Evolutionary conservation across 2,888 invertebrate genomes (phyloP), one percentile per base, ranked within the genome.

Genomic region (Adelognathus sp.): DNA sequence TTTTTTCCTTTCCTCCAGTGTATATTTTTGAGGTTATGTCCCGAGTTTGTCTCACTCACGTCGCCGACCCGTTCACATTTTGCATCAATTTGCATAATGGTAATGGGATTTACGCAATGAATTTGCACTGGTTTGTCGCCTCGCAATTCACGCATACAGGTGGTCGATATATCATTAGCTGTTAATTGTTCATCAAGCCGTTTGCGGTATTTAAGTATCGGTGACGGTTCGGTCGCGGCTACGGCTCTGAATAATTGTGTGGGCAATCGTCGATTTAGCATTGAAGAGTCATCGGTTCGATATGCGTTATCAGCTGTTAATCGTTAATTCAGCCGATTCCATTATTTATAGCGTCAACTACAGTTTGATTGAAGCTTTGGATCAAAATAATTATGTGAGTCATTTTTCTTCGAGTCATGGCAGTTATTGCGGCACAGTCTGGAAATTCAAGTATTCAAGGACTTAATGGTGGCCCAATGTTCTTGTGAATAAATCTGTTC

Each of bases 11-110:
- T 6, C 14, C 39, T n/a, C n/a, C 9, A 44, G 16, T 21, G 7
- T 24, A 2, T 2, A 0, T 54, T 39, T 71, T 54, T 66, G 41
- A 74, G 78, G 78, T 79, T 79, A 79, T 36, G 31, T 50, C 4
- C 29, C 60, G 44, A 33, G n/a, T n/a, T 33, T 54, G 56, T 46
- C 36, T 5, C 36, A 46, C 44, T 66, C 16, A 4, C 31, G 56
- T 64, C 44, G n/a, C 7, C n/a, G 6, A 31, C 56, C n/a, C 29
- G 31, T 24, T 33, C 11, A 5, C 3, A 31, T 7, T 3, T 11
- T 33, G 16, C 18, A 21, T 1, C 16, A 16, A 9, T 31, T 18
- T 14, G 31, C 16, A 31, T 33, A 31, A 31, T 18, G 31, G 31
- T 16, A 16, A 11, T 33, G 29, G 29, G 16, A 7, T 33, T 46